phyloP scores from a whole-genome alignment of 2,797 vertebrate species.

The Artibeus jamaicensis region DNA sequence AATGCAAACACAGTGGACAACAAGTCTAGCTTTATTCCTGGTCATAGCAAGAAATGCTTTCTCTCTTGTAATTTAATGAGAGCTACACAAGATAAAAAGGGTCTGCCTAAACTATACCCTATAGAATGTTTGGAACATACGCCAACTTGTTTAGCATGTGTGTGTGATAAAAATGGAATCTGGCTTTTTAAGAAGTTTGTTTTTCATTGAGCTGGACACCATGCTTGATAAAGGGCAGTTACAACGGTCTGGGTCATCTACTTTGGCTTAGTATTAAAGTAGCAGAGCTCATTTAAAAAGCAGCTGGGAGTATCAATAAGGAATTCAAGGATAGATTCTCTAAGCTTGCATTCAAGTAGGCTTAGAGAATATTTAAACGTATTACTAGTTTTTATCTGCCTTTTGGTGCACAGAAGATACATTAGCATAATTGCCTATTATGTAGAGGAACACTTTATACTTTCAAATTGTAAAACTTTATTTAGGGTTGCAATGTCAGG shows the following conservation, averaged over 20 bases:
- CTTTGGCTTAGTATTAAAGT: slow-evolving; percentile 29
- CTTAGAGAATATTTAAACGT: slow-evolving; percentile 55
- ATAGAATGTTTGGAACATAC: neutral
- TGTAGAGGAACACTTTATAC: slow-evolving; percentile 50
- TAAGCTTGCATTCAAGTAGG: slow-evolving; percentile 1
- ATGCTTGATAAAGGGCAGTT: slow-evolving; percentile 17
- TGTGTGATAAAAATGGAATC: slow-evolving; percentile 11
- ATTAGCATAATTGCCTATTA: slow-evolving; percentile 47
- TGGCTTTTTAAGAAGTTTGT: slow-evolving; percentile 36
- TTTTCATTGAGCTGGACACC: slow-evolving; percentile 55
- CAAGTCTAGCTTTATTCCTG: slow-evolving; percentile 40
- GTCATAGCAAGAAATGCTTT: neutral
- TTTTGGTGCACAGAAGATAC: neutral
- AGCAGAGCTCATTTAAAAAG: slow-evolving; percentile 47
- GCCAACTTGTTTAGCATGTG: neutral
- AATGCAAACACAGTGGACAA: slow-evolving; percentile 13
- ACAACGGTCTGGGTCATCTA: neutral
- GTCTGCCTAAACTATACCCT: slow-evolving; percentile 31
- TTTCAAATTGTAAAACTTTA: slow-evolving; percentile 55
- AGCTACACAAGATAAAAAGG: slow-evolving; percentile 18
- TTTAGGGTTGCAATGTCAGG: slow-evolving; percentile 18
- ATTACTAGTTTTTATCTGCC: slow-evolving; percentile 50
- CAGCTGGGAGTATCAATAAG: slow-evolving; percentile 7
- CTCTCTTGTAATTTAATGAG: slow-evolving; percentile 43
- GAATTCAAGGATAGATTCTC: slow-evolving; percentile 33